Base-by-base conservation (phyloP, 2,888 invertebrate genomes). In the Cephus pulcher region DNA sequence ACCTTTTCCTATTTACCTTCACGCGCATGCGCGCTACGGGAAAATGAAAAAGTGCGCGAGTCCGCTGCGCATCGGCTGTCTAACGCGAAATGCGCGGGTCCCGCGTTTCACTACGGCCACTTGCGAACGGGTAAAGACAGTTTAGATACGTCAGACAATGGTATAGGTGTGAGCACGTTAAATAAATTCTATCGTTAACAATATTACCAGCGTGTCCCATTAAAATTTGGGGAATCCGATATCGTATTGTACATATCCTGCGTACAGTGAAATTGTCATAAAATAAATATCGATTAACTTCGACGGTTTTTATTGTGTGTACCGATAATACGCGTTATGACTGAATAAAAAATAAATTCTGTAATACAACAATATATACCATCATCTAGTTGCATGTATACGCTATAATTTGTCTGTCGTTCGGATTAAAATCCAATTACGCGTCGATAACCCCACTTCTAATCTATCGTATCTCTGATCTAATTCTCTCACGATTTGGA, bases 331-430 rank as follows among this genome's bases (percentile, higher is more conserved):
- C 56, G 0, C 56, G 2, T 56, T 56, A 56, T 2, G 56, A 56
- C 9, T 56, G 56, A 23, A 56, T 56, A 56, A 56, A 56, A 56
- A 56, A 56, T 56, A 56, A 56, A 9, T 23, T 56, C 56, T 56
- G 9, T 56, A 56, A 56, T 23, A 56, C 56, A 56, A 56, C 9
- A 56, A 56, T 56, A 56, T 23, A 56, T 56, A 56, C 56, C 56
- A 56, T 56, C 3, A 56, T 23, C 56, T 23, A 56, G 23, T 56
- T 56, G 56, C 56, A 23, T 23, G 2, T 23, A 23, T 3, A 56
- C 56, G 56, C 56, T 9, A 56, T 92, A 92, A 92, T 92, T 92
- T 92, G 92, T 92, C 91, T 92, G 90, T 92, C 91, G 91, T 89
- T 91, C 75, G 71, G 40, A 76, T 79, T 79, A 15, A 40, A 40